Conservation (phyloP, 2,888 invertebrate genomes). For the Rotaria magnacalcarata region DNA sequence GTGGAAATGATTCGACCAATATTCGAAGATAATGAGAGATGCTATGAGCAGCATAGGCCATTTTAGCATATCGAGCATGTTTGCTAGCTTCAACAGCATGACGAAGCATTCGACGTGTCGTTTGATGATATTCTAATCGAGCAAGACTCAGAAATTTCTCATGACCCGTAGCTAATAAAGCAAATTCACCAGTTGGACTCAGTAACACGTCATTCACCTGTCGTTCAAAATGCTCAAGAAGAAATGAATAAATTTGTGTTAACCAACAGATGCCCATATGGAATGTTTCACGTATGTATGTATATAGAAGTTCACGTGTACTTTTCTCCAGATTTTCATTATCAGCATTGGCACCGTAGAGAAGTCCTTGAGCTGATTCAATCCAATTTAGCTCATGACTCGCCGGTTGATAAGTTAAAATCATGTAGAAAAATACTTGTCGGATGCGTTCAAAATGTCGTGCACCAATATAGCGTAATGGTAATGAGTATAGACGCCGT, state of each 20-base stretch:
- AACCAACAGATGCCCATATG: neutral
- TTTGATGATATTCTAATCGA: neutral
- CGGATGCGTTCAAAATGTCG: neutral
- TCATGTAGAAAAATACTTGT: neutral
- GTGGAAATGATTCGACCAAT: neutral
- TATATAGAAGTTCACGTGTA: neutral
- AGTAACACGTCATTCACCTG: neutral
- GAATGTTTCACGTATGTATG: neutral
- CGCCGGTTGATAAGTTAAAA: neutral
- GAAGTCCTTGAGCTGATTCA: neutral
- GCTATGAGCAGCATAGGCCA: neutral
- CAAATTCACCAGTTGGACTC: too few species aligned
- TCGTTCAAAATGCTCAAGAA: neutral
- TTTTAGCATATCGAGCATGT: neutral
- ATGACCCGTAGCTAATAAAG: neutral
- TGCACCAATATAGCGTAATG: neutral
- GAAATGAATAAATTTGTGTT: slow-evolving; percentile 12
- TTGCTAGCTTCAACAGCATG: neutral
- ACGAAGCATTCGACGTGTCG: neutral
- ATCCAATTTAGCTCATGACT: neutral
- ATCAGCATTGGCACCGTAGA: neutral
- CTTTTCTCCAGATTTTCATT: neutral
- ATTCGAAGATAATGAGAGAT: neutral
- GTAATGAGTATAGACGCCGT: neutral
- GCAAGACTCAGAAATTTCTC: neutral